Evolutionary conservation across 1,140 invertebrate genomes (phyloP).

Genomic region (Drosophila sucinea): DNA sequence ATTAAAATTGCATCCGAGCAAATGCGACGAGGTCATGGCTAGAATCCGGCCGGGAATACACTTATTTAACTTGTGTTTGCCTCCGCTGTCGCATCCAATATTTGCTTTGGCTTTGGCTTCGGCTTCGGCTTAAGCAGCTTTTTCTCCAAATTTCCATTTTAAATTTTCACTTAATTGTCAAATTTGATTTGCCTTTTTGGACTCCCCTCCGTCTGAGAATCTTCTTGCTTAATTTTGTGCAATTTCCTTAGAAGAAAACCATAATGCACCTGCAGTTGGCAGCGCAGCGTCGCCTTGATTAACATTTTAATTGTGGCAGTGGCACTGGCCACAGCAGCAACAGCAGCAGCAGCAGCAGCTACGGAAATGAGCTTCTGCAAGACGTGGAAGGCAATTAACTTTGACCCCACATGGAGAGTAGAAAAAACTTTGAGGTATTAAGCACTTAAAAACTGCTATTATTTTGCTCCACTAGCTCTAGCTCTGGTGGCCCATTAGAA

Average conservation of each 20-base stretch:
- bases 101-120: slow-evolving; percentile 13
- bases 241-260: slow-evolving; percentile 1
- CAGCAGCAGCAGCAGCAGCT: too few species aligned
- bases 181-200: neutral
- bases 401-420: slow-evolving; percentile 8
- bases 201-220: neutral
- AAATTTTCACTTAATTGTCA: slow-evolving; percentile 28
- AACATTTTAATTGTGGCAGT: slow-evolving; percentile 69
- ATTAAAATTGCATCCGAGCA: slow-evolving; percentile 77
- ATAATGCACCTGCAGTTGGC: slow-evolving; percentile 33
- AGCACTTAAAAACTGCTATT: neutral
- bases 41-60: slow-evolving; percentile 6
- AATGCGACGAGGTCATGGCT: slow-evolving; percentile 43
- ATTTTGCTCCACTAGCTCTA: neutral
- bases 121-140: neutral
- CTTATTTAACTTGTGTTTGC: slow-evolving; percentile 24
- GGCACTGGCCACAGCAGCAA: neutral
- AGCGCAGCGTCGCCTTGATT: slow-evolving; percentile 30
- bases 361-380: slow-evolving; percentile 65
- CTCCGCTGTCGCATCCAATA: neutral
- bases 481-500: neutral
- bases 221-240: neutral
- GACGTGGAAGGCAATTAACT: neutral
- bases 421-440: slow-evolving; percentile 10
- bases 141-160: slow-evolving; percentile 17